Evolutionary conservation across 2,888 invertebrate genomes (phyloP).

Genomic region (Proisotoma minuta): DNA sequence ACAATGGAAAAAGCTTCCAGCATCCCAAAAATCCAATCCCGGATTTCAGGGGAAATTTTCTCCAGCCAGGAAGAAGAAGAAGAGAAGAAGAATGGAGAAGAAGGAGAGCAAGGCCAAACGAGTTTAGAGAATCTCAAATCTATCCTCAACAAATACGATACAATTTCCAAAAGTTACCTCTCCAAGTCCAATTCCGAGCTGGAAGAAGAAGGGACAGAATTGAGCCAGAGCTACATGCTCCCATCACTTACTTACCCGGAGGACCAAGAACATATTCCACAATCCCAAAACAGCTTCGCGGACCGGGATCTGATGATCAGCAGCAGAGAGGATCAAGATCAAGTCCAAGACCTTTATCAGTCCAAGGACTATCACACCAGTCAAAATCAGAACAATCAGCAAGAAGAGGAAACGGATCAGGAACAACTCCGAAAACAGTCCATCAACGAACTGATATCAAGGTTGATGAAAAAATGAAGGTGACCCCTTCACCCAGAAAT

Average conservation of each 20-base stretch:
- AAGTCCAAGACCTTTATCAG: no score
- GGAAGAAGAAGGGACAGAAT: conserved; percentile 20
- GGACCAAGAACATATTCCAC: neutral
- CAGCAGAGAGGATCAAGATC: neutral
- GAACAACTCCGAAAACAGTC: no score
- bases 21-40: neutral
- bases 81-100: no score
- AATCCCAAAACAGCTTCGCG: neutral
- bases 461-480: neutral
- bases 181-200: conserved; percentile 21
- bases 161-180: no score
- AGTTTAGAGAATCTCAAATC: no score
- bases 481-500: no score
- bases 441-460: no score
- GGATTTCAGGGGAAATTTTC: neutral
- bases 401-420: no score
- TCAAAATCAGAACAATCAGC: no score
- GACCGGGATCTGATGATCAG: conserved; percentile 11
- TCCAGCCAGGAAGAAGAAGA: conserved; percentile 13
- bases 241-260: neutral
- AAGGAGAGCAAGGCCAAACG: no score
- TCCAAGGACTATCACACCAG: no score
- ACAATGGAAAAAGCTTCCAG: neutral
- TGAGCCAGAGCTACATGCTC: neutral
- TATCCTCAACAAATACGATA: no score